Conservation (phyloP, 2,888 invertebrate genomes). For the Gastrophysa polygoni region DNA sequence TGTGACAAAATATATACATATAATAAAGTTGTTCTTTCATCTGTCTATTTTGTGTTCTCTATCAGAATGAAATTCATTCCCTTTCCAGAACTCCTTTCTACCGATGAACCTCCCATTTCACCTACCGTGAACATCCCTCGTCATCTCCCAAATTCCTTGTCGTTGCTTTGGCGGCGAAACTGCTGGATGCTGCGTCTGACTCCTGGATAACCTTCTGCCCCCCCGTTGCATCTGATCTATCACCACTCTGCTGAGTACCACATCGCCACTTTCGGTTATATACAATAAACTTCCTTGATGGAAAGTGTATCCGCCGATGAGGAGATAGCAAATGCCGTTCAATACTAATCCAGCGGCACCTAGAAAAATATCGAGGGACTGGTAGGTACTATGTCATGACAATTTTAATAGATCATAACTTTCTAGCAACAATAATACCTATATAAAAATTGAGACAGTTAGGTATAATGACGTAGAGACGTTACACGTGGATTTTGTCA, state of each 20-base stretch:
- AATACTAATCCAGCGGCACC: slow-evolving; percentile 71
- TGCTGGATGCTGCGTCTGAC: slow-evolving; percentile 42
- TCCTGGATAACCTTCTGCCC: slow-evolving; percentile 59
- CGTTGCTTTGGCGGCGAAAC: slow-evolving; percentile 55
- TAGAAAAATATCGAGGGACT: slow-evolving; percentile 16
- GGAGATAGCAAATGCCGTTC: slow-evolving; percentile 77
- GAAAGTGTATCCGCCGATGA: slow-evolving; percentile 82
- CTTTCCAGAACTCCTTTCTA: too few relatives aligned
- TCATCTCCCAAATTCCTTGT: slow-evolving; percentile 66
- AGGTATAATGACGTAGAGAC: too few relatives aligned
- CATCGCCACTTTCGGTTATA: slow-evolving; percentile 66
- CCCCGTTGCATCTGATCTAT: slow-evolving; percentile 56
- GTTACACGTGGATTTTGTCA: too few relatives aligned
- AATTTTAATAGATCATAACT: too few relatives aligned
- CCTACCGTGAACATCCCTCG: slow-evolving; percentile 60
- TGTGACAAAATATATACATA: too few relatives aligned
- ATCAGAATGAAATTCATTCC: too few relatives aligned
- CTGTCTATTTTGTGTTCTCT: too few relatives aligned
- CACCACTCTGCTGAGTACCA: slow-evolving; percentile 65
- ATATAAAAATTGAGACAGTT: too few relatives aligned
- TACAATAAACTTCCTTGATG: slow-evolving; percentile 74
- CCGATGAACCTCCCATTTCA: too few relatives aligned
- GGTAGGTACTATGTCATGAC: too few relatives aligned
- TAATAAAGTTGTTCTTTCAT: too few relatives aligned
- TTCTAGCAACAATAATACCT: too few relatives aligned